Evolutionary conservation across 2,888 invertebrate genomes (phyloP).

Genomic region (Thelaira solivaga): DNA sequence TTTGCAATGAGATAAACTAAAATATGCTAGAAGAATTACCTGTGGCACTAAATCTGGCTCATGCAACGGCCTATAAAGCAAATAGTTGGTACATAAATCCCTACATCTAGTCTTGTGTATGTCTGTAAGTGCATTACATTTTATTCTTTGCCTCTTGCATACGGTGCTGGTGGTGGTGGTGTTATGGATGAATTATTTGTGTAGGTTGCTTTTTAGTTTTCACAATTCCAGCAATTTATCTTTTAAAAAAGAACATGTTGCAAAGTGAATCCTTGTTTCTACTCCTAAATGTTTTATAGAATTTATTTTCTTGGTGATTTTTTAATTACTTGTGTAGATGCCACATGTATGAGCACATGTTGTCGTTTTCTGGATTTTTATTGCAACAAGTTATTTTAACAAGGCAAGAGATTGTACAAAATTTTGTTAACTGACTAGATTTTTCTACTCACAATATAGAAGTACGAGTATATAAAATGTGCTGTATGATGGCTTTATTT

Average conservation of each 20-base stretch:
- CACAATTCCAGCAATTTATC: conserved; percentile 32
- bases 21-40: conserved; percentile 39
- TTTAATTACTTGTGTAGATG: conserved; percentile 52
- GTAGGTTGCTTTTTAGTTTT: conserved; percentile 26
- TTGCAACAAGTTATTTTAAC: conserved; percentile 31
- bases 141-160: neutral
- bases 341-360: neutral
- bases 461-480: neutral
- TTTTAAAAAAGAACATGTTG: conserved; percentile 32
- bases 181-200: conserved; percentile 37
- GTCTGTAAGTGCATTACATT: conserved; percentile 14
- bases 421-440: conserved; percentile 2
- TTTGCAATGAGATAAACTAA: conserved; percentile 10
- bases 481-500: conserved; percentile 39
- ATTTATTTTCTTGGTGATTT: conserved; percentile 29
- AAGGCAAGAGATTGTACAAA: conserved; percentile 27
- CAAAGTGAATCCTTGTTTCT: conserved; percentile 34
- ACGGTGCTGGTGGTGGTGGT: too few relatives aligned
- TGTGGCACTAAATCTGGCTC: conserved; percentile 9
- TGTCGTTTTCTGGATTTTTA: neutral
- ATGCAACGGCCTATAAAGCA: neutral
- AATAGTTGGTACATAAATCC: neutral
- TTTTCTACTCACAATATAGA: too few relatives aligned
- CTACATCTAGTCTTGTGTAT: too few relatives aligned
- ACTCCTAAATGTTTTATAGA: conserved; percentile 5